Base-by-base conservation (phyloP, 2,797 vertebrate species). In the Bovichtus diacanthus region DNA sequence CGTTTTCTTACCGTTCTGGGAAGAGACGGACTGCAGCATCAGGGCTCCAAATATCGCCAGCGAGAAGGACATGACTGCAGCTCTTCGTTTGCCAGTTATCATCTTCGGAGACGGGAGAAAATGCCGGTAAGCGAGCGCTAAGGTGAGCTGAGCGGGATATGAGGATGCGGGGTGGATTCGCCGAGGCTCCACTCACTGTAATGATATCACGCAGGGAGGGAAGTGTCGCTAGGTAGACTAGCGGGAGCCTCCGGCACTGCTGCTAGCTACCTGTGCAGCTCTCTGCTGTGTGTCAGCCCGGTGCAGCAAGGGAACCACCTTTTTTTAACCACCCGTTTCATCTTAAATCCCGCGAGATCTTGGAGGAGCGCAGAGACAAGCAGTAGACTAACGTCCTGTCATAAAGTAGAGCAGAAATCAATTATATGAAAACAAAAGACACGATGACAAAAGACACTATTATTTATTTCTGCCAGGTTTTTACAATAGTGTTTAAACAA, bases 1-100 rank as follows among this genome's bases (percentile, higher is more conserved):
- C 0, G 6, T 87, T 58, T 50, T 80, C 93, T 82, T 94, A 96
- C 95, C 95, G 91, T 88, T 93, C 80, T 96, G 92, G 19, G 95
- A 92, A 9, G 90, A 94, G 41, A 92, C 94, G 41, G 87, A 86
- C 88, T 90, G 94, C 90, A 96, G 90, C 93, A 95, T 82, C 86
- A 94, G 55, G 21, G 90, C 92, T 70, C 92, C 94, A 3, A 94
- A 4, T 59, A 95, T 83, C 83, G 83, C 82, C 92, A 83, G 61
- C 69, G 89, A 83, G 76, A 91, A 70, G 82, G 91, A 92, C 95
- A 95, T 93, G 83, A 90, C 92, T 81, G 90, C 87, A 43, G 84
- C 84, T 88, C 89, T 84, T 65, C 90, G 87, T 44, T 82, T 83
- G 58, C 86, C 90, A 86, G 90, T 91, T 88, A 83, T 80, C 90